Percentiles rank a stretch among this genome's conserved stretches.
Conservation (phyloP, 1,140 invertebrate genomes). For the Myzus persicae region DNA sequence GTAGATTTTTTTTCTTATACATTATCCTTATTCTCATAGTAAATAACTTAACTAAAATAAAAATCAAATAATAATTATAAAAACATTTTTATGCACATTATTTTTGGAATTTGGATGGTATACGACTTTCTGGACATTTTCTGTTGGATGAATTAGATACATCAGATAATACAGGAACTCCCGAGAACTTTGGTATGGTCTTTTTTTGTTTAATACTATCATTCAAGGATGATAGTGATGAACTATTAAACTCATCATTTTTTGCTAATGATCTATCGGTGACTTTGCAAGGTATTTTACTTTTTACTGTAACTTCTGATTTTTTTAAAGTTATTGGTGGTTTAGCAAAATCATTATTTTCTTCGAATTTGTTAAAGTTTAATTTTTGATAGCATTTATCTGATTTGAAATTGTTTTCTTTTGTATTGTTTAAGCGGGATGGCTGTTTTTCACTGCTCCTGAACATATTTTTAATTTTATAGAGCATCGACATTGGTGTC, state of each 20-base stretch:
- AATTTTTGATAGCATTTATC: not conserved
- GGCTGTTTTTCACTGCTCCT: slow-evolving; percentile 29
- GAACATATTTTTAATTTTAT: slow-evolving; percentile 52
- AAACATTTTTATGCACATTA: not conserved
- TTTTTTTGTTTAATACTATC: slow-evolving; percentile 41
- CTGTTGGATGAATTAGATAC: slow-evolving; percentile 42
- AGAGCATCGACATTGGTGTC: slow-evolving; percentile 44
- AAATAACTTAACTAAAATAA: not conserved
- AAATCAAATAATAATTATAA: not conserved
- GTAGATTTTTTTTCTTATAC: not conserved
- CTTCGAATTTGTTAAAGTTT: not conserved
- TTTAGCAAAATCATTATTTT: slow-evolving; percentile 42
- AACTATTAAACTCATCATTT: slow-evolving; percentile 32
- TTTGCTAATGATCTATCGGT: not conserved
- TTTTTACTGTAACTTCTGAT: slow-evolving; percentile 3
- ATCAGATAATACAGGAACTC: slow-evolving; percentile 37
- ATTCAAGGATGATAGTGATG: not conserved
- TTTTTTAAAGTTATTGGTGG: not conserved
- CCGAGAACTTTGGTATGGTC: not conserved
- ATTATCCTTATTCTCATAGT: not conserved
- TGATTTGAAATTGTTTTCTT: not conserved
- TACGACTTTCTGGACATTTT: slow-evolving; percentile 39
- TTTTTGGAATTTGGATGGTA: slow-evolving; percentile 50
- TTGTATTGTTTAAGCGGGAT: not conserved
- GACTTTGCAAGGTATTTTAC: slow-evolving; percentile 52